Conservation (phyloP, 1,140 invertebrate species). For the Rhagoletis pomonella region DNA sequence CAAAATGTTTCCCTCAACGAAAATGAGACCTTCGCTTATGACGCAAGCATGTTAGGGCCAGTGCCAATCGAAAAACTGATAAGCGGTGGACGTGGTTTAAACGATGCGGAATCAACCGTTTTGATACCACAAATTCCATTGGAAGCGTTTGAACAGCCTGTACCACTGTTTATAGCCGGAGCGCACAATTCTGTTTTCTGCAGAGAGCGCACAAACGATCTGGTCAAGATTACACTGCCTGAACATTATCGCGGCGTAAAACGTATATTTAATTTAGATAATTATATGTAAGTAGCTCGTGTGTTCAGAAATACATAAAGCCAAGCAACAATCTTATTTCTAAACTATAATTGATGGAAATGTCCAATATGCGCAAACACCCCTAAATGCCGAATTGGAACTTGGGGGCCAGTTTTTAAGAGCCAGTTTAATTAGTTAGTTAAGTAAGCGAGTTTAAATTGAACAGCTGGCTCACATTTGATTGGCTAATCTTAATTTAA, state of each 20-base stretch:
- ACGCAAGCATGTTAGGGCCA: conserved; percentile 64
- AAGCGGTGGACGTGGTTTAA: conserved; percentile 55
- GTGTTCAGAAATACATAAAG: too few species aligned
- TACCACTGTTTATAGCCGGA: conserved; percentile 59
- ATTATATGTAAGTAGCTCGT: conserved; percentile 63
- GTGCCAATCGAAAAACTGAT: conserved; percentile 62
- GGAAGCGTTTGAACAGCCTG: neutral
- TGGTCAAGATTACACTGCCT: conserved; percentile 60
- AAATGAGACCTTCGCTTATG: conserved; percentile 61
- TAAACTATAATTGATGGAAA: too few species aligned
- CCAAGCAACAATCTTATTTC: too few species aligned
- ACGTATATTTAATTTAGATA: conserved; percentile 66
- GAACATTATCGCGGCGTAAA: conserved; percentile 62
- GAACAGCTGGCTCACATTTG: too few species aligned
- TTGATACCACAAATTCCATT: conserved; percentile 58
- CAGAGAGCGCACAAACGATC: conserved; percentile 57
- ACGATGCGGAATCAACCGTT: conserved; percentile 59
- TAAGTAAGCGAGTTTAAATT: too few species aligned
- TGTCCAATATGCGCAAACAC: too few species aligned
- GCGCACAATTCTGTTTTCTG: conserved; percentile 59
- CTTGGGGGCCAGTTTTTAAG: too few species aligned
- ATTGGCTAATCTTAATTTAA: too few species aligned
- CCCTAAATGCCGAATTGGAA: too few species aligned
- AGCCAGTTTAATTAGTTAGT: too few species aligned
- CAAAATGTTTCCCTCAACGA: conserved; percentile 60